These are phyloP conservation scores for Paragorgia papillata DNA, from an alignment of 92 coral and sea anemone genomes.

Conservation along the genomic window DNA sequence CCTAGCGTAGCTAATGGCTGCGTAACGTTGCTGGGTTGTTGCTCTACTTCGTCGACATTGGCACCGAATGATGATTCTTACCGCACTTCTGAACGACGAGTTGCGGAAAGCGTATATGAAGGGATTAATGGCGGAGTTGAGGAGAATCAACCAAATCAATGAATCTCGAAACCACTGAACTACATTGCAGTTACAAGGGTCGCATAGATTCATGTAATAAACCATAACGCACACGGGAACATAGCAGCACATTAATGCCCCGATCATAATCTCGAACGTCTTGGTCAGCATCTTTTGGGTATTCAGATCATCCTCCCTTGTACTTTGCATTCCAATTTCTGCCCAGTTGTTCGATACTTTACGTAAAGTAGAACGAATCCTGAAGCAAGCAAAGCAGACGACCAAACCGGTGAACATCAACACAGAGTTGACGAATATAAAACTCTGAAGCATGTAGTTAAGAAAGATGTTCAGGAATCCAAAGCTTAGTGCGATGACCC, in stretches of 20 bases:
- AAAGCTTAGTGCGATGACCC: neutral
- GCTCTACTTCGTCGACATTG: neutral
- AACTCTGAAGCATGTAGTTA: neutral
- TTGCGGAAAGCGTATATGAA: conserved; percentile 14
- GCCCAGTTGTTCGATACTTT: neutral
- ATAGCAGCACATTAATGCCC: conserved; percentile 5
- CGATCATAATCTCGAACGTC: neutral
- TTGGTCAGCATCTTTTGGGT: neutral
- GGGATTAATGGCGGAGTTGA: conserved; percentile 27
- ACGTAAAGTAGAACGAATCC: neutral
- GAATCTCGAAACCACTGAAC: conserved; percentile 3
- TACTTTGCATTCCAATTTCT: neutral
- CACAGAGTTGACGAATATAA: neutral
- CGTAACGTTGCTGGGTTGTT: no score
- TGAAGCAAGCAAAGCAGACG: neutral
- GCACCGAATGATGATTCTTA: no score
- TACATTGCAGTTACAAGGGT: conserved; percentile 1
- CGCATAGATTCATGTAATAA: conserved; percentile 14
- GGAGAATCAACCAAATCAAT: neutral
- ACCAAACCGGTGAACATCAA: neutral
- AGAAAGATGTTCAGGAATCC: neutral
- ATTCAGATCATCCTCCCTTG: neutral
- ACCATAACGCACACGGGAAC: neutral
- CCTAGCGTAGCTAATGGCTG: no score
- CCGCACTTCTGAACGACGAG: neutral